Percentiles rank a stretch among this genome's conserved stretches.
Conservation (phyloP, 2,113 vertebrate genomes). For the Dipodomys spectabilis region DNA sequence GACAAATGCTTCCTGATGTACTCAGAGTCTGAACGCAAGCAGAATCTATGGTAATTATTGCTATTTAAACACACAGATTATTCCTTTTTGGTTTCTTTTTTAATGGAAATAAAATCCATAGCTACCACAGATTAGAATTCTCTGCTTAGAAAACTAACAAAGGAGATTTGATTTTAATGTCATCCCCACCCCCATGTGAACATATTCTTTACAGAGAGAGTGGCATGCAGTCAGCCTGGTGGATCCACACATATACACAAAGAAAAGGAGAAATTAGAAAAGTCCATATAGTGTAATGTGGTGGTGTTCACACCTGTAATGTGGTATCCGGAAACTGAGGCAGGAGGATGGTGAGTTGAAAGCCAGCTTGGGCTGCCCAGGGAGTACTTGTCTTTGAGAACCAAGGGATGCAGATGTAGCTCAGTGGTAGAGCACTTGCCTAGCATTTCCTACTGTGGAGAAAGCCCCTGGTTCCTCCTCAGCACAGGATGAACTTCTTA, state of each 20-base stretch:
- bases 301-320: no score
- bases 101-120: conserved; percentile 61
- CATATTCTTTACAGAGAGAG: not conserved
- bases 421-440: no score
- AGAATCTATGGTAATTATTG: conserved; percentile 82
- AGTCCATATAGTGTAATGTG: not conserved
- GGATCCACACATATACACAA: not conserved
- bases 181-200: not conserved
- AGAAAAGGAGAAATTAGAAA: not conserved
- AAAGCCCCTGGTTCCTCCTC: no score
- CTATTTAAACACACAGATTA: conserved; percentile 81
- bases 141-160: not conserved
- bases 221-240: not conserved
- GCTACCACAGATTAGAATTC: not conserved
- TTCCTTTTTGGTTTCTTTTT: conserved; percentile 71
- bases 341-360: no score
- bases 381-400: no score
- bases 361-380: no score
- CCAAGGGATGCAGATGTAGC: no score
- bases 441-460: no score
- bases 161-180: conserved; percentile 7
- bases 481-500: no score
- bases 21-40: conserved; percentile 83
- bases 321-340: no score
- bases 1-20: conserved; percentile 86